Percentiles rank a stretch among this genome's conserved stretches.
Evolutionary conservation across 2,888 invertebrate genomes (phyloP).

Genomic region (Pasiphila rectangulata): DNA sequence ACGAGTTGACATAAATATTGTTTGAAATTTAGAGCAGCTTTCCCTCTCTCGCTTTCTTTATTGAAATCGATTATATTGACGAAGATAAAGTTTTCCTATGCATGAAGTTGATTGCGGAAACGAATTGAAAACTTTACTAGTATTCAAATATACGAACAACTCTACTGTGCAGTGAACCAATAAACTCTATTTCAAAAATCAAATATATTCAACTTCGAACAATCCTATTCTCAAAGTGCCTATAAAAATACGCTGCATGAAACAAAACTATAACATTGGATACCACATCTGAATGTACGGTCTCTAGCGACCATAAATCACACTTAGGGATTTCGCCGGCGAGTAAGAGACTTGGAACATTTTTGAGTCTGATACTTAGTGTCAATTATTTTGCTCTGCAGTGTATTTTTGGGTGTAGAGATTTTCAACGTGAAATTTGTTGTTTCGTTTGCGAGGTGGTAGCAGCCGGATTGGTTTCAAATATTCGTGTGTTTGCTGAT

Average conservation of each 20-base stretch:
- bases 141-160: no score
- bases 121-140: no score
- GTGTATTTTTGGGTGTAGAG: slow-evolving; percentile 16
- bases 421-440: not conserved
- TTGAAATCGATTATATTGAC: no score
- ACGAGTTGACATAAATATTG: not conserved
- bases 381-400: slow-evolving; percentile 25
- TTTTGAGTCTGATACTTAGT: slow-evolving; percentile 22
- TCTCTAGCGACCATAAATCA: slow-evolving; percentile 24
- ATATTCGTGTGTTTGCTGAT: no score
- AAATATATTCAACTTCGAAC: slow-evolving; percentile 28
- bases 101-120: no score
- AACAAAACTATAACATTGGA: slow-evolving; percentile 26
- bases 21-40: no score
- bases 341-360: slow-evolving; percentile 17
- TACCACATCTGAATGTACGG: slow-evolving; percentile 25
- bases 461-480: not conserved
- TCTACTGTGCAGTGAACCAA: no score
- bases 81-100: no score
- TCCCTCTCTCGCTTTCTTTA: no score
- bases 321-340: slow-evolving; percentile 21
- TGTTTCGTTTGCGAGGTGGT: no score
- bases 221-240: slow-evolving; percentile 26
- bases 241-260: slow-evolving; percentile 34
- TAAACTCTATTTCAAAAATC: slow-evolving; percentile 26